Percentiles rank a stretch among this genome's conserved stretches.
These are phyloP conservation scores for Muscicapa adusta DNA, from an alignment of 2,113 vertebrate species.

Conservation along the genomic window DNA sequence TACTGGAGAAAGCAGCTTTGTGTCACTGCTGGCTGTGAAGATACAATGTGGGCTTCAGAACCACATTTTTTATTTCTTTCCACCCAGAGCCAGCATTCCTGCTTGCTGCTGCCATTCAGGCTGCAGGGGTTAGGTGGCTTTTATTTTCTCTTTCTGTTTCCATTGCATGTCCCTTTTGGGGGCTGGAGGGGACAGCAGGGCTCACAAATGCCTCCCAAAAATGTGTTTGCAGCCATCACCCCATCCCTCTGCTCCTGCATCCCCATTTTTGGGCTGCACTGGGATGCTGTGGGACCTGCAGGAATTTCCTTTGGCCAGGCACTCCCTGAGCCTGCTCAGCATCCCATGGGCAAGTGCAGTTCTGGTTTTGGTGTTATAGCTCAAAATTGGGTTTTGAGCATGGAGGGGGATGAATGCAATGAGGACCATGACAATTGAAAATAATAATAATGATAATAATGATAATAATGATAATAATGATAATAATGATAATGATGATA, in stretches of 20 bases:
- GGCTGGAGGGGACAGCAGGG: neutral
- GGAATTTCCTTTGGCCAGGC: neutral
- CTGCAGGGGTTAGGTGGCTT: accelerated
- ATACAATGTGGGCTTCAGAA: conserved; percentile 9
- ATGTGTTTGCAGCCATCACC: neutral
- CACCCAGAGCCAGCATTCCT: neutral
- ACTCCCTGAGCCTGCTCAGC: neutral
- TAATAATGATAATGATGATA: too few species aligned
- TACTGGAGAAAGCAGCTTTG: conserved; percentile 50
- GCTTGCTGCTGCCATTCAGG: neutral
- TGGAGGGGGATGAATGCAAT: accelerated
- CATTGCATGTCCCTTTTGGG: neutral
- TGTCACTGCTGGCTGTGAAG: conserved; percentile 41
- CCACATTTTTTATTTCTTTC: neutral
- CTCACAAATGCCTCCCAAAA: neutral
- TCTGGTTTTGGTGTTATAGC: accelerated
- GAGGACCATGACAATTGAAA: neutral
- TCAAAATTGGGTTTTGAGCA: neutral
- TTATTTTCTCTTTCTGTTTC: neutral
- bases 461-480: neutral
- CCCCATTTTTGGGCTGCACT: accelerated
- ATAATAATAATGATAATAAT: too few species aligned
- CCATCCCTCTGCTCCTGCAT: neutral
- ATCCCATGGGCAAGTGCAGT: accelerated
- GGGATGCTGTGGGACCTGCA: accelerated